Evolutionary conservation across 1,140 invertebrate genomes (phyloP), one percentile per base, ranked within the genome.

Genomic region (Eueides isabella): DNA sequence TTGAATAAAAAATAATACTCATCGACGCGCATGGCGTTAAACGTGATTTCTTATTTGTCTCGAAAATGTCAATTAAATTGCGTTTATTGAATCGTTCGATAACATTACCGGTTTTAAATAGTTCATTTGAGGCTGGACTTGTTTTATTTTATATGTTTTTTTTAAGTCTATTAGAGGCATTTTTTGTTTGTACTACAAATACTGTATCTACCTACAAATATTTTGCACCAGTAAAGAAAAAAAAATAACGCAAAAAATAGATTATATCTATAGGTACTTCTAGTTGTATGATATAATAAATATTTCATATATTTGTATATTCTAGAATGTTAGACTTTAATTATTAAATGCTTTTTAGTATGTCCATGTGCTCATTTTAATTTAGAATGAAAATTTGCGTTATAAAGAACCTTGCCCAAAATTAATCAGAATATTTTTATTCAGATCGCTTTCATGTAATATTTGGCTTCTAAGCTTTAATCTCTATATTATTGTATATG

Each of bases 41-140:
- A 69, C 67, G 67, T 69, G 64, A 66, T 38, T 26, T 26, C 23
- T 55, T 26, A 55, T 55, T 55, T 23, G 48, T 55, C n/a, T 55
- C 23, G 23, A 55, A 55, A 55, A 55, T 55, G 12, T 55, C 48
- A 55, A 55, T 55, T 55, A 55, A 55, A 26, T 55, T 55, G 23
- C 23, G 23, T 5, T 55, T 55, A 55, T 12, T 26, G 23, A 55
- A 12, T 11, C 23, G 48, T 11, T 55, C 26, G 9, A 55, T 55
- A 44, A 44, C 19, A 26, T 26, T 14, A 55, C 48, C 48, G 48
- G 48, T 55, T 55, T 55, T 55, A 55, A 26, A 55, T 55, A 26
- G 48, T 26, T 19, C 48, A 26, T 55, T 55, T 55, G 48, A 23
- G 23, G 26, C 23, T 11, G 19, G 2, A 23, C 9, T 7, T 19